These are phyloP conservation scores for Muscina levida DNA, from an alignment of 2,888 invertebrate genomes.

Conservation along the genomic window DNA sequence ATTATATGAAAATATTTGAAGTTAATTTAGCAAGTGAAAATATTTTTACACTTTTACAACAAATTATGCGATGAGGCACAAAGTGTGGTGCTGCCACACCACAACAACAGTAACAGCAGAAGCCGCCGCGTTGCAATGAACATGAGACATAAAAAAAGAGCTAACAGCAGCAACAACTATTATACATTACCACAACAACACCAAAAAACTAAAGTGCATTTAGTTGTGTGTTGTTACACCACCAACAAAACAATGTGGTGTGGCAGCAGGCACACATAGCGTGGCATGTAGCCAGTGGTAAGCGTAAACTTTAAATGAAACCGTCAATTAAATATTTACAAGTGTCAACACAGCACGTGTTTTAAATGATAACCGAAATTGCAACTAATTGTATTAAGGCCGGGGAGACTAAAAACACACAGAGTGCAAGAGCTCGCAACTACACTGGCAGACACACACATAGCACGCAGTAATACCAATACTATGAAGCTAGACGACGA, in stretches of 20 bases:
- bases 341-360: constrained; percentile 67
- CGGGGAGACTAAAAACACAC: neutral
- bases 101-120: neutral
- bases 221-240: neutral
- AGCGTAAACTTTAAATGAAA: constrained; percentile 61
- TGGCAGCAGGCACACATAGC: constrained; percentile 54
- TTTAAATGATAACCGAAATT: constrained; percentile 67
- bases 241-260: constrained; percentile 54
- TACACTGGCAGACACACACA: neutral
- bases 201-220: neutral
- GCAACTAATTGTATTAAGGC: constrained; percentile 64
- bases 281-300: constrained; percentile 46
- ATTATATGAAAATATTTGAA: constrained; percentile 7
- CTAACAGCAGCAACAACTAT: neutral
- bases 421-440: too few species aligned
- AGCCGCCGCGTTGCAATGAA: neutral
- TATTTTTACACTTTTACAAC: neutral
- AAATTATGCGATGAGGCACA: neutral
- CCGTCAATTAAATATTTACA: constrained; percentile 67
- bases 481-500: too few species aligned
- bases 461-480: neutral
- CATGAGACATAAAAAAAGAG: neutral
- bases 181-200: neutral
- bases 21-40: constrained; percentile 22
- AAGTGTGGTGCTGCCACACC: neutral